These are phyloP conservation scores for Lithosia quadra DNA, from an alignment of 2,888 invertebrate species.

Conservation along the genomic window DNA sequence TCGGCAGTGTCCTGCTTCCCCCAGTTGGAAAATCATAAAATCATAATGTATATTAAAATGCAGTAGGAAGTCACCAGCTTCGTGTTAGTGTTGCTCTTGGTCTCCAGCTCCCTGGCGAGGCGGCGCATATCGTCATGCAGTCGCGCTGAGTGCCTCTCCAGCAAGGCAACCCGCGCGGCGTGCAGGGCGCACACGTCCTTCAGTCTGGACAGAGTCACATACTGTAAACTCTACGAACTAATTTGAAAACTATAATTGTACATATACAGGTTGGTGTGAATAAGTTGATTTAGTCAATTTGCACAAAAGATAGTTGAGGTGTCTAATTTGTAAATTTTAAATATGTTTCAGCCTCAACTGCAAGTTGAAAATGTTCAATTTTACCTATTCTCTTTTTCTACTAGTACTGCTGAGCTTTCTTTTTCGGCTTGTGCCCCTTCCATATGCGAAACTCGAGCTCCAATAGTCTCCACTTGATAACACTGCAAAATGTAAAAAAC, in stretches of 20 bases:
- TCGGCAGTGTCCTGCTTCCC: no score
- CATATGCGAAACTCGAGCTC: conserved; percentile 77
- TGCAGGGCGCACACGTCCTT: conserved; percentile 72
- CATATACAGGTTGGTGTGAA: no score
- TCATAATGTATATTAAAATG: not conserved
- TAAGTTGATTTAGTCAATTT: no score
- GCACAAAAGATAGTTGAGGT: no score
- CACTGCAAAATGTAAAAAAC: conserved; percentile 55
- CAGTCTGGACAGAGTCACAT: conserved; percentile 59
- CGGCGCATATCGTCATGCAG: conserved; percentile 80
- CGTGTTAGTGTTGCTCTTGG: conserved; percentile 48
- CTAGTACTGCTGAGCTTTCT: conserved; percentile 69
- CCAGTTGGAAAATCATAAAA: no score
- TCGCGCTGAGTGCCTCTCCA: conserved; percentile 77
- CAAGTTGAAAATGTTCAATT: not conserved
- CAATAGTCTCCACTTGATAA: conserved; percentile 80
- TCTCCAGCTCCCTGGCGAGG: conserved; percentile 71
- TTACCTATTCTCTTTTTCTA: conserved; percentile 75
- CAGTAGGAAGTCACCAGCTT: conserved; percentile 59
- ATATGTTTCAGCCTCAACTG: not conserved
- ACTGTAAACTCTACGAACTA: not conserved
- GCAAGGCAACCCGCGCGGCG: conserved; percentile 73
- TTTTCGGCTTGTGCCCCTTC: conserved; percentile 77
- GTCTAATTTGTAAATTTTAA: not conserved
- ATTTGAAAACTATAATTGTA: no score